Evolutionary conservation across 2,888 invertebrate genomes (phyloP).

Genomic region (Cheilosia scutellata): DNA sequence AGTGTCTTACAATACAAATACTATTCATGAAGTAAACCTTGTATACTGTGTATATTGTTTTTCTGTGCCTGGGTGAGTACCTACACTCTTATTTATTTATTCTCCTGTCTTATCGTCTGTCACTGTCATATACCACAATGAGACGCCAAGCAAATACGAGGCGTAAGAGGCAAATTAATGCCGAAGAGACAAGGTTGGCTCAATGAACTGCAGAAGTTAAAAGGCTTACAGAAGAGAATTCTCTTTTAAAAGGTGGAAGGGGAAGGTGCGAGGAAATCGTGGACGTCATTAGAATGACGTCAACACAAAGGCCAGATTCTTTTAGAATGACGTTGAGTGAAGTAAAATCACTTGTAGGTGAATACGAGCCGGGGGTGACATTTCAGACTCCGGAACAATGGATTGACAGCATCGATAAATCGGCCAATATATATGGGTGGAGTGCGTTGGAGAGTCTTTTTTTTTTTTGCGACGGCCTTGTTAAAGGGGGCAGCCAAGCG

Average conservation of each 20-base stretch:
- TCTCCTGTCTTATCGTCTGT: no score
- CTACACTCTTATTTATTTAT: no score
- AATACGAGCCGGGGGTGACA: constrained; percentile 7
- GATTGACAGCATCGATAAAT: constrained; percentile 2
- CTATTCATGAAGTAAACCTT: no score
- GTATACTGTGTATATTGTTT: no score
- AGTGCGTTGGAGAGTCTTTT: background rate
- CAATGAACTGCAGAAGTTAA: background rate
- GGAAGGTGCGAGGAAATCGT: background rate
- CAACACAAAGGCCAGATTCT: background rate
- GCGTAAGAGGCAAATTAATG: background rate
- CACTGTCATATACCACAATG: background rate
- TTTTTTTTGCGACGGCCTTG: background rate
- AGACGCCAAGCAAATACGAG: background rate
- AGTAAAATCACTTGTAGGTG: background rate
- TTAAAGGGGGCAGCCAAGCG: constrained; percentile 2
- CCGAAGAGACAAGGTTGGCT: background rate
- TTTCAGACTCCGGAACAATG: background rate
- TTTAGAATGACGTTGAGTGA: background rate
- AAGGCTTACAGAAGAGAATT: background rate
- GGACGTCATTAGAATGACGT: background rate
- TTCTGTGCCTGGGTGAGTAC: no score
- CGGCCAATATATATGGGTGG: constrained; percentile 2
- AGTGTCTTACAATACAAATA: no score
- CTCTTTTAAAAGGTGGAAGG: background rate